These are phyloP conservation scores for Gnathonemus longibarbis DNA, from an alignment of 2,113 vertebrate genomes.

Conservation along the genomic window DNA sequence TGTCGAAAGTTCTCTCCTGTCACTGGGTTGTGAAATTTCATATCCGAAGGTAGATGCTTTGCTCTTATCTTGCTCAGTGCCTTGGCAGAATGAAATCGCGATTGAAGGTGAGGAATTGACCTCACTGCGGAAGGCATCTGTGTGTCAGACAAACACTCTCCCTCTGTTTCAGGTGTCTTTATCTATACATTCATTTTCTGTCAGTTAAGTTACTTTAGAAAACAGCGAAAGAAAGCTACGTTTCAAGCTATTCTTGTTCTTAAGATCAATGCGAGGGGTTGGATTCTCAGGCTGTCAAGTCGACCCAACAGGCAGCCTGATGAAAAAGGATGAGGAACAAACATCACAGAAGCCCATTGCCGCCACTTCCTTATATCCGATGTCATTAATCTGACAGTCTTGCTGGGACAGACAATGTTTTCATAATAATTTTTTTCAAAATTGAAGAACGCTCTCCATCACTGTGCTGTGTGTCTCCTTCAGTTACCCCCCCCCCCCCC, in stretches of 20 bases:
- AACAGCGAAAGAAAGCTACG: not conserved
- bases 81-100: not conserved
- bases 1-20: not conserved
- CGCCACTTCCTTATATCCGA: not conserved
- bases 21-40: not conserved
- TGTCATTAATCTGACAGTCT: not conserved
- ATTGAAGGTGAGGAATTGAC: not conserved
- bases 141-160: not conserved
- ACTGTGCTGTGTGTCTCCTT: not conserved
- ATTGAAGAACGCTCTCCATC: not conserved
- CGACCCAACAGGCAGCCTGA: not conserved
- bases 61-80: not conserved
- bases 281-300: not conserved
- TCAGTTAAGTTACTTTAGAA: not conserved
- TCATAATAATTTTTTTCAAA: not conserved
- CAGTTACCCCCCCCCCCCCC: not conserved
- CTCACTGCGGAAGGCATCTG: not conserved
- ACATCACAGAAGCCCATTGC: not conserved
- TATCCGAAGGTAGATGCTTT: not conserved
- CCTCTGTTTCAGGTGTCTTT: not conserved
- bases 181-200: not conserved
- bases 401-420: not conserved
- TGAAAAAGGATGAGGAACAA: not conserved
- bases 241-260: slow-evolving; percentile 2
- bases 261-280: not conserved